Base-by-base conservation (phyloP, 1,140 invertebrate genomes). In the Drosophila tropicalis region DNA sequence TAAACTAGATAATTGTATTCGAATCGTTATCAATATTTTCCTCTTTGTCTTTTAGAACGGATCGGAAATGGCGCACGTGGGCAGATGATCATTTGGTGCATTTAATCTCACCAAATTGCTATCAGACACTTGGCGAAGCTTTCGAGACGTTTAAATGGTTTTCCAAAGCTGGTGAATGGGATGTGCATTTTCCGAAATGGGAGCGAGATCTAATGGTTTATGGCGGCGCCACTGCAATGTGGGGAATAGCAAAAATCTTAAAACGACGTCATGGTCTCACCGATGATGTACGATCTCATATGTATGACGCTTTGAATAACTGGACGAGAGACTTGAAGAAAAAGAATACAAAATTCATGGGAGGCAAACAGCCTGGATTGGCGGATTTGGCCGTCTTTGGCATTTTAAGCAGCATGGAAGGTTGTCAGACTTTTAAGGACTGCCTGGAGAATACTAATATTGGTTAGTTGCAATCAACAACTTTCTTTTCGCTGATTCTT, bases 21-120 rank as follows among this genome's bases (percentile, higher is more conserved):
- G 12, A 5, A 39, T 9, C 4, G 3, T 25, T 0, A 39, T 5
- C 65, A 12, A 55, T 22, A 19, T 29, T 19, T 15, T 61, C n/a
- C 15, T 6, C 5, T 29, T 22, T 56, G 39, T 9, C 51, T 19
- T 25, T 64, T 9, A 98, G 97, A 40, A 95, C 97, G 73, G 98
- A 99, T 93, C 94, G 97, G 61, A 96, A 98, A 90, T 99, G 98
- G 98, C 94, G 99, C 70, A 95, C 96, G 89, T 99, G 99, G 99
- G 96, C 96, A 0, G 99, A 99, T 92, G 94, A 95, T 57, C 95
- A 96, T 56, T 94, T 99, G 9, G 97, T 99, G 1, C 98, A 99
- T 91, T 95, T 95, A 0, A 93, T 99, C 47, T 99, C 98, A 3
- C 99, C 99, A 10, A 99, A 99, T 93, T 97, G 99, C 58, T 99